phyloP scores from a whole-genome alignment of 2,113 vertebrate genomes.

The Piaya cayana region DNA sequence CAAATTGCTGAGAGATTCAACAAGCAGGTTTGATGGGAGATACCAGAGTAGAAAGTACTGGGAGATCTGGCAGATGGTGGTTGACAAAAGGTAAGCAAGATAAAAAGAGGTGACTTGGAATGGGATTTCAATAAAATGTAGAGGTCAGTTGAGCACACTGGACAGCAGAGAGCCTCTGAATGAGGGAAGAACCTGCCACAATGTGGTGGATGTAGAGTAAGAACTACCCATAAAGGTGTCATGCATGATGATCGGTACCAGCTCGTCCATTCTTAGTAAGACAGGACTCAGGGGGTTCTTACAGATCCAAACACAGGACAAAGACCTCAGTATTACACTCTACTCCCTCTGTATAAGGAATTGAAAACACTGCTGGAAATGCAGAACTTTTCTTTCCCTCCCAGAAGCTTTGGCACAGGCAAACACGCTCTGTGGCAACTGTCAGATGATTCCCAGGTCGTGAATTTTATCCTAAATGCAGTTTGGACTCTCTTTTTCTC shows the following conservation, averaged over 20 bases:
- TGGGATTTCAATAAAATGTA: not conserved
- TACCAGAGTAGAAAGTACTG: not conserved
- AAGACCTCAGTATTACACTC: conserved; percentile 9
- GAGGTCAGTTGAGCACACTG: not conserved
- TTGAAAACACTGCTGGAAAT: conserved; percentile 11
- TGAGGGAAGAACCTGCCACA: not conserved
- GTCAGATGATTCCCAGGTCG: conserved; percentile 28
- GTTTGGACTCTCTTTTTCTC: not conserved
- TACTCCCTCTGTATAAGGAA: not conserved
- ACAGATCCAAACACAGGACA: not conserved
- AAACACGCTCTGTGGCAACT: conserved; percentile 32
- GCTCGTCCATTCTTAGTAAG: not conserved
- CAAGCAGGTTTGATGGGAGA: not conserved
- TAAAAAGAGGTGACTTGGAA: not conserved
- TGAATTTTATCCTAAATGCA: conserved; percentile 17
- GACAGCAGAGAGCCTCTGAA: not conserved
- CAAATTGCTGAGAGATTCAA: not conserved
- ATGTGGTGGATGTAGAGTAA: not conserved
- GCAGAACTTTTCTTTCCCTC: not conserved
- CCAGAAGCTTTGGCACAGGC: conserved; percentile 44
- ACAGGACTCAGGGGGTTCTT: not conserved
- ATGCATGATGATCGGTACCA: accelerated
- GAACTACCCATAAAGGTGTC: not conserved
- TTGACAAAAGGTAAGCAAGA: not conserved
- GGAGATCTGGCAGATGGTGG: not conserved